phyloP scores from a whole-genome alignment of 2,113 vertebrate genomes.

The Amblyornis subalaris region DNA sequence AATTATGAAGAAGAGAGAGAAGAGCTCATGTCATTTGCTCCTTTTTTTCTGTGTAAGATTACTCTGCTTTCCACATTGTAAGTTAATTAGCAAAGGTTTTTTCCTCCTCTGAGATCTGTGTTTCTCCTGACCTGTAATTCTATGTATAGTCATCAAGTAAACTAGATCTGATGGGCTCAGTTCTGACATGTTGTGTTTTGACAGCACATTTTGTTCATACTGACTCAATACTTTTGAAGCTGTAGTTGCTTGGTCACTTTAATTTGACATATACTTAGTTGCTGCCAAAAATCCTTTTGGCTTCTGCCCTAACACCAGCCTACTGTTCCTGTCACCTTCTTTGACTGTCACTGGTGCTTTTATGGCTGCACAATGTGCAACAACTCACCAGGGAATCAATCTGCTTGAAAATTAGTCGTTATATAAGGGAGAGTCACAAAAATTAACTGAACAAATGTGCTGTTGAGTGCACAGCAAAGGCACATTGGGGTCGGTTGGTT shows the following conservation, averaged over 20 bases:
- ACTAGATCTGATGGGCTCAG: conserved; percentile 35
- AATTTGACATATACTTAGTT: conserved; percentile 20
- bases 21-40: background rate
- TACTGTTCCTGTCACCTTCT: conserved; percentile 56
- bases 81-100: conserved; percentile 27
- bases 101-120: background rate
- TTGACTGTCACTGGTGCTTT: conserved; percentile 41
- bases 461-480: background rate
- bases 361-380: conserved; percentile 50
- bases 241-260: conserved; percentile 55
- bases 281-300: conserved; percentile 63
- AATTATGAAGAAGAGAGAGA: background rate
- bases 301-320: conserved; percentile 52
- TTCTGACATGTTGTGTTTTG: conserved; percentile 58
- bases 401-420: conserved; percentile 29
- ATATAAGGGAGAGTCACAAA: conserved; percentile 13
- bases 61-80: background rate
- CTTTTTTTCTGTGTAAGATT: background rate
- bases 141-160: conserved; percentile 42
- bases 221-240: conserved; percentile 61
- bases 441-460: conserved; percentile 8
- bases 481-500: background rate
- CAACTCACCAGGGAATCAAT: conserved; percentile 47
- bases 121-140: conserved; percentile 54
- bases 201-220: conserved; percentile 57